Evolutionary conservation across 2,888 invertebrate genomes (phyloP), one percentile per base, ranked within the genome.

Genomic region (Cryptus viduatorius): DNA sequence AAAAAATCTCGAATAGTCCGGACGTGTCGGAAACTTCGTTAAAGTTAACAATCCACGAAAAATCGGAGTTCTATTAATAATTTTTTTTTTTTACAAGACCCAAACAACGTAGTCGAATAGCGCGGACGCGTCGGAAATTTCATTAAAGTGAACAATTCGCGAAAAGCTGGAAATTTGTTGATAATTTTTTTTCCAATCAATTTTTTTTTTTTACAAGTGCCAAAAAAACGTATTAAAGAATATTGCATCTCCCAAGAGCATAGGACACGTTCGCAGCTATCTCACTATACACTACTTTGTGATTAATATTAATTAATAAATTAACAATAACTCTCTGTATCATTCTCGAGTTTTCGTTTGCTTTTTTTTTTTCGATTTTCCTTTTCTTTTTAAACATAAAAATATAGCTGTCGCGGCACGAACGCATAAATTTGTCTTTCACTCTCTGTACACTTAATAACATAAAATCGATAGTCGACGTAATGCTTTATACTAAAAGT

Each of bases 401-500:
- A 86, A 89, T 88, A 86, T 86, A 87, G 85, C 85, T 85, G 77
- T 89, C 84, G 86, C 83, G 83, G 83, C 88, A 76, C 77, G 85
- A 80, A 83, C 84, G 79, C 79, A 83, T 85, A 86, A 81, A 86
- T 84, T 85, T 84, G 89, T 87, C 88, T 87, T 84, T 86, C 84
- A 88, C 81, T 86, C 80, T 87, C 83, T 89, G 87, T 89, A 89
- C 85, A 89, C 79, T 85, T 82, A 78, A 79, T 84, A 83, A 89
- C 78, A 82, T 84, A 87, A 85, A 69, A 78, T 79, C 83, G 59
- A 77, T 86, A 65, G 56, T 82, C 84, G 78, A 79, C 82, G 69
- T 76, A 37, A 59, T 64, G 46, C 68, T 80, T 48, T 85, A 71
- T 90, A 92, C 91, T 96, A 95, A 90, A 97, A 94, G 87, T 97